phyloP scores from a whole-genome alignment of 2,888 invertebrate species.

The Eucera pruinosa region DNA sequence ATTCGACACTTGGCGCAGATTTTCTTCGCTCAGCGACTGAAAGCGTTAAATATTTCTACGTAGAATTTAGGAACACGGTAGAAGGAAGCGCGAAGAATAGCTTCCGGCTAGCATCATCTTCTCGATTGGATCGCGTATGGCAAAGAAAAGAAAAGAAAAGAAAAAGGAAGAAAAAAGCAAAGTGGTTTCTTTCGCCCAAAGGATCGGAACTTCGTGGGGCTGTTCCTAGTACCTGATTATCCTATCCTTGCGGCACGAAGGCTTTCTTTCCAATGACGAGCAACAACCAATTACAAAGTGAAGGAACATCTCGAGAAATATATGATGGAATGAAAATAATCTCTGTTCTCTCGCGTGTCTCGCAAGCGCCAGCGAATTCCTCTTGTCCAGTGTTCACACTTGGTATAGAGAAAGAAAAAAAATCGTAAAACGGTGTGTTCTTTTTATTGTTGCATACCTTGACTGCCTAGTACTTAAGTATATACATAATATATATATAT shows the following conservation, averaged over 20 bases:
- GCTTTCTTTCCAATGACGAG: conserved; percentile 6
- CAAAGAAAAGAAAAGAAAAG: neutral
- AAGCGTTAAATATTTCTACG: neutral
- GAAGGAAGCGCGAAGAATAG: neutral
- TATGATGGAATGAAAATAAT: neutral
- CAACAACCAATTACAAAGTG: neutral
- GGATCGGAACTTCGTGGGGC: conserved; percentile 76
- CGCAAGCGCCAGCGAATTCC: conserved; percentile 73
- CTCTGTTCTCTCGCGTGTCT: conserved; percentile 65
- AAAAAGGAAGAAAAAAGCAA: neutral
- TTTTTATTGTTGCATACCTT: conserved; percentile 72
- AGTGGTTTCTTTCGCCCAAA: conserved; percentile 64
- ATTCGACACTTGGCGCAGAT: too few species aligned
- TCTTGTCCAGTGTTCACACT: conserved; percentile 72
- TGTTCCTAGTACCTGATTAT: conserved; percentile 82
- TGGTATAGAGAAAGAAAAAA: conserved; percentile 62
- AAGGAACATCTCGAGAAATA: neutral
- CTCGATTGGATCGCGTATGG: conserved; percentile 44
- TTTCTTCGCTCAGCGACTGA: neutral
- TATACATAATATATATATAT: conserved; percentile 17
- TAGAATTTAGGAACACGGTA: neutral
- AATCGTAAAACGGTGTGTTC: conserved; percentile 59
- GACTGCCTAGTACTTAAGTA: conserved; percentile 71
- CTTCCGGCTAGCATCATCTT: neutral
- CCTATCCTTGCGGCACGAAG: conserved; percentile 75